Evolutionary conservation across 1,140 invertebrate genomes (phyloP).

Genomic region (Eurosta solidaginis): DNA sequence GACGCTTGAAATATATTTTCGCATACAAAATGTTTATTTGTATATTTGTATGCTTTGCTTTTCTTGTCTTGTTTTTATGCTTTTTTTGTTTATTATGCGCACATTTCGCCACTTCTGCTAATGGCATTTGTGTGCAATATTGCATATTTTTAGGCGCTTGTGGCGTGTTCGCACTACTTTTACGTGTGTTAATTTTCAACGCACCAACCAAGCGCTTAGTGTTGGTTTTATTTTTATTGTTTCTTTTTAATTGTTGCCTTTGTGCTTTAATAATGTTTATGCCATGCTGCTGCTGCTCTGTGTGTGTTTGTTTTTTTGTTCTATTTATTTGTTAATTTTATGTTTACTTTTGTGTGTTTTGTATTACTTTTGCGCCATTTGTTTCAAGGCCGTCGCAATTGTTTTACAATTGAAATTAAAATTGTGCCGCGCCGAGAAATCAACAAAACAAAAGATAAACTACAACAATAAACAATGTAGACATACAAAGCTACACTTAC

Average conservation of each 20-base stretch:
- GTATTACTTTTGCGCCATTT: slow-evolving; percentile 22
- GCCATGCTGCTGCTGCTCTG: not conserved
- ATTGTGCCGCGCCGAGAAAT: not conserved
- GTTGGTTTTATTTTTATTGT: not conserved
- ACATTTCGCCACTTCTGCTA: not conserved
- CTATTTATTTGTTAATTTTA: too few relatives aligned
- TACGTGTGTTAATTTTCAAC: not conserved
- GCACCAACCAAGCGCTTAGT: slow-evolving; percentile 8
- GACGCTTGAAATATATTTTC: not conserved
- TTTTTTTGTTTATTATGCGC: not conserved
- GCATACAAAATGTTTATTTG: slow-evolving; percentile 4
- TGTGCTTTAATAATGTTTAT: slow-evolving; percentile 13
- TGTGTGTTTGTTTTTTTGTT: not conserved
- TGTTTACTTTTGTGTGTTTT: not conserved
- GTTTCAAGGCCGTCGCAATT: slow-evolving; percentile 25
- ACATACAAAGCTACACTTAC: not conserved
- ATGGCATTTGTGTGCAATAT: not conserved
- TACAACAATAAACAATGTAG: not conserved
- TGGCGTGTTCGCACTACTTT: not conserved
- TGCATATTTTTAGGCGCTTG: slow-evolving; percentile 9
- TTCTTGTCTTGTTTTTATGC: not conserved
- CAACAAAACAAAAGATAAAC: not conserved
- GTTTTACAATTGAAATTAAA: slow-evolving; percentile 20
- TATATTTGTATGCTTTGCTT: slow-evolving; percentile 13
- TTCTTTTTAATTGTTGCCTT: not conserved